These are phyloP conservation scores for Eulemur macaco DNA, from an alignment of 2,113 vertebrate genomes.

Conservation along the genomic window DNA sequence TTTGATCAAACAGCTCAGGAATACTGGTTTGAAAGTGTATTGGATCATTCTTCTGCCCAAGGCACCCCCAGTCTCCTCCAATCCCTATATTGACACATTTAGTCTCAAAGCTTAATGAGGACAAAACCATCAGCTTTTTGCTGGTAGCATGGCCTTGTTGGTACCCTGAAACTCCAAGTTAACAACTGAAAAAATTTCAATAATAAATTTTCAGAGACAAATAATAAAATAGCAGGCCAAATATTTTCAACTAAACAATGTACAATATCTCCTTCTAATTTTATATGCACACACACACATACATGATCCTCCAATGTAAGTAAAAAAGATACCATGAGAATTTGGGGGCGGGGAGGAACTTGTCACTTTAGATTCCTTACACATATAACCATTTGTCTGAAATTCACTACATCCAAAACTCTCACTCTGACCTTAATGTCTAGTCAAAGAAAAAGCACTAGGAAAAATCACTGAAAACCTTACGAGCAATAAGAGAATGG, in stretches of 20 bases:
- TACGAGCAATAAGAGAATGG: neutral
- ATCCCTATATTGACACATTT: neutral
- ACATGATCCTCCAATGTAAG: neutral
- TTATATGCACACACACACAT: neutral
- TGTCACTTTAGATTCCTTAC: neutral
- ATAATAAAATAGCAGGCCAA: neutral
- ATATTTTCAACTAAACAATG: neutral
- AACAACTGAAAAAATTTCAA: neutral
- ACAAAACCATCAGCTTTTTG: neutral
- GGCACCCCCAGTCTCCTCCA: neutral
- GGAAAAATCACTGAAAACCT: neutral
- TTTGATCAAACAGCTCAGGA: neutral
- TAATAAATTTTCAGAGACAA: neutral
- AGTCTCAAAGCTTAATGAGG: neutral
- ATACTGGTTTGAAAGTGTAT: neutral
- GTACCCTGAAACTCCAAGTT: neutral
- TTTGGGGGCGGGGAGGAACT: neutral
- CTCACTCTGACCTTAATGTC: neutral
- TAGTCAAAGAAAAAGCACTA: neutral
- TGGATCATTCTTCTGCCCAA: neutral
- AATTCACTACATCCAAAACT: conserved; percentile 26
- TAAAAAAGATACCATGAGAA: neutral
- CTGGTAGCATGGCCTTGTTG: neutral
- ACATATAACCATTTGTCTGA: neutral
- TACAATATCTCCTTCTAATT: neutral